These are phyloP conservation scores for Hirtodrosophila cameraria DNA, from an alignment of 2,888 invertebrate species.

Conservation along the genomic window DNA sequence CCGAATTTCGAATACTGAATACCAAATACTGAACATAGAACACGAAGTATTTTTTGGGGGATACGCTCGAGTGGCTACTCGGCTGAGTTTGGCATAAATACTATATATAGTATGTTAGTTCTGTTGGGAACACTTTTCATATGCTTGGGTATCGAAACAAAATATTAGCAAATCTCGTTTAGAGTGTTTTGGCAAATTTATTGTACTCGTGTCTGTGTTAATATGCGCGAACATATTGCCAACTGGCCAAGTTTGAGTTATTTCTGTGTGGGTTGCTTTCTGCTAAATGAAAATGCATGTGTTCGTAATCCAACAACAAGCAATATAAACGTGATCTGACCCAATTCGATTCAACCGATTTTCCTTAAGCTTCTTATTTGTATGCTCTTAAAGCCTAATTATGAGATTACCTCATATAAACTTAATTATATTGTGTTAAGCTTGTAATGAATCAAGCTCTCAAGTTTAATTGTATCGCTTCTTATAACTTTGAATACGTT, in stretches of 20 bases:
- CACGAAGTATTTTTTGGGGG: slow-evolving; percentile 25
- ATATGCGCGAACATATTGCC: slow-evolving; percentile 62
- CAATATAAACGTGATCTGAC: slow-evolving; percentile 7
- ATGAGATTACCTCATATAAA: not conserved
- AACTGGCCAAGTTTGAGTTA: slow-evolving; percentile 41
- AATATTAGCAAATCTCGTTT: slow-evolving; percentile 67
- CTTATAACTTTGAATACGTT: too few relatives aligned
- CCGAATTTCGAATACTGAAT: too few relatives aligned
- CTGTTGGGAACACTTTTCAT: slow-evolving; percentile 13
- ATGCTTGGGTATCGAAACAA: slow-evolving; percentile 39
- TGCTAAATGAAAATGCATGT: not conserved
- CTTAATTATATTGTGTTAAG: slow-evolving; percentile 3
- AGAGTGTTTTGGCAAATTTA: slow-evolving; percentile 66
- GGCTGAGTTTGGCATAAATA: slow-evolving; percentile 39
- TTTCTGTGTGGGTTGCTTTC: slow-evolving; percentile 1
- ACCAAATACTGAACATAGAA: slow-evolving; percentile 1
- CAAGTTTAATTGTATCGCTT: too few relatives aligned
- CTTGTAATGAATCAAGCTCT: slow-evolving; percentile 11
- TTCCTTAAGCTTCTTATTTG: slow-evolving; percentile 2
- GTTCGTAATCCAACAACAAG: not conserved
- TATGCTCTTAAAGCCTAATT: slow-evolving; percentile 8
- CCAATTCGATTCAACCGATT: slow-evolving; percentile 14
- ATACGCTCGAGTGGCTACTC: slow-evolving; percentile 52
- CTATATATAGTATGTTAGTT: slow-evolving; percentile 4
- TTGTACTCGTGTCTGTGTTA: slow-evolving; percentile 55